Evolutionary conservation across 2,888 invertebrate species (phyloP).

Genomic region (Branchipolynoe longqiensis): DNA sequence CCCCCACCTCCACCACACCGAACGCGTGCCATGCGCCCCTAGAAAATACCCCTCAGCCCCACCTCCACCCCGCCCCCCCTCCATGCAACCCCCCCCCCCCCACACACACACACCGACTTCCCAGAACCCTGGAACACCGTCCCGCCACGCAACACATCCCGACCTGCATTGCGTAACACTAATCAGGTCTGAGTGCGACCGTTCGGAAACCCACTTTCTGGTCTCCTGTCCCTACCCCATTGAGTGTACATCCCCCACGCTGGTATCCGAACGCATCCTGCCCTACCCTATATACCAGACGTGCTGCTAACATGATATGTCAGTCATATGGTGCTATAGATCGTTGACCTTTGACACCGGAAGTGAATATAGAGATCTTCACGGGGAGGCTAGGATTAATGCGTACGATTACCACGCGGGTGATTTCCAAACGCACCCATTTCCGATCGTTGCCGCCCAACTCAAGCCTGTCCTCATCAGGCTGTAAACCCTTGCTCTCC

Average conservation of each 20-base stretch:
- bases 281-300: no score
- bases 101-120: no score
- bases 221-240: no score
- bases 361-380: no score
- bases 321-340: neutral
- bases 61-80: neutral
- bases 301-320: neutral
- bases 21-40: no score
- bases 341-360: neutral
- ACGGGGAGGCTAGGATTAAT: no score
- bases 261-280: no score
- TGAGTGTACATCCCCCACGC: no score
- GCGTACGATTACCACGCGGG: neutral
- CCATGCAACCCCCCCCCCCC: constrained; percentile 11
- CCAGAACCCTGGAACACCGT: constrained; percentile 54
- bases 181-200: neutral
- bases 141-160: constrained; percentile 53
- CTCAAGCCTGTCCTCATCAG: constrained; percentile 47
- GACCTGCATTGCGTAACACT: constrained; percentile 53
- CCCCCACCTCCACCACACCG: neutral
- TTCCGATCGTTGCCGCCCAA: no score
- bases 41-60: neutral
- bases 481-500: constrained; percentile 14
- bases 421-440: constrained; percentile 25
- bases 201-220: neutral